These are phyloP conservation scores for Paramisgurnus dabryanus DNA, from an alignment of 2,113 vertebrate species.

Conservation along the genomic window DNA sequence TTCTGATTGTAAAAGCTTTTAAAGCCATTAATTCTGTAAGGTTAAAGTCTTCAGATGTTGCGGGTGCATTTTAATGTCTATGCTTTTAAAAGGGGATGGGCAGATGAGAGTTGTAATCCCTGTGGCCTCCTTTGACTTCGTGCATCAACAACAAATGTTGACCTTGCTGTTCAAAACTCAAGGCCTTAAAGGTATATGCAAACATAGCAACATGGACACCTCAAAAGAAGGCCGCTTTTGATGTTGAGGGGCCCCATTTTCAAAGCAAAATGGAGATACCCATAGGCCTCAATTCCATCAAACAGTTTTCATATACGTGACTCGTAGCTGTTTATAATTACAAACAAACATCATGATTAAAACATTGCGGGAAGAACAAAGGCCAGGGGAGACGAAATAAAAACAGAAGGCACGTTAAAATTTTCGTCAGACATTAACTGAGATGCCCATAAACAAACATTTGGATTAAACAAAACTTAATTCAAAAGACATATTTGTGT, in stretches of 20 bases:
- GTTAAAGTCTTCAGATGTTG: slow-evolving; percentile 61
- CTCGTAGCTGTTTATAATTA: slow-evolving; percentile 79
- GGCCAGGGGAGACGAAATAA: slow-evolving; percentile 59
- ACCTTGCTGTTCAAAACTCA: slow-evolving; percentile 72
- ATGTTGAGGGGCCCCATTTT: slow-evolving; percentile 70
- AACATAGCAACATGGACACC: slow-evolving; percentile 66
- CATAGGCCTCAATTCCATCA: slow-evolving; percentile 77
- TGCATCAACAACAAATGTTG: slow-evolving; percentile 73
- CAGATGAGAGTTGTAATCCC: slow-evolving; percentile 47
- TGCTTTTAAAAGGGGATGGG: slow-evolving; percentile 50
- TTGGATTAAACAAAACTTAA: slow-evolving; percentile 12
- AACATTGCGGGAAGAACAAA: slow-evolving; percentile 68
- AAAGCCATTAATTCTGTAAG: slow-evolving; percentile 51
- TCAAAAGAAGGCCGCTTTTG: slow-evolving; percentile 72
- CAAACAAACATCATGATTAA: slow-evolving; percentile 80
- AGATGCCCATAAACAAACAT: slow-evolving; percentile 47
- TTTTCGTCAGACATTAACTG: slow-evolving; percentile 48
- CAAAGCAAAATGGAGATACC: slow-evolving; percentile 73
- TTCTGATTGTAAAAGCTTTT: slow-evolving; percentile 55
- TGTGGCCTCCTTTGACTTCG: slow-evolving; percentile 64
- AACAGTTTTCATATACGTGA: slow-evolving; percentile 73
- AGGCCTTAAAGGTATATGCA: slow-evolving; percentile 77
- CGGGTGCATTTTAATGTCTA: slow-evolving; percentile 59
- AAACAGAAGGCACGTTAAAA: slow-evolving; percentile 41
- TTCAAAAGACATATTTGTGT: not conserved